phyloP scores from a whole-genome alignment of 2,797 vertebrate species.

The Schizopygopsis pylzovi region DNA sequence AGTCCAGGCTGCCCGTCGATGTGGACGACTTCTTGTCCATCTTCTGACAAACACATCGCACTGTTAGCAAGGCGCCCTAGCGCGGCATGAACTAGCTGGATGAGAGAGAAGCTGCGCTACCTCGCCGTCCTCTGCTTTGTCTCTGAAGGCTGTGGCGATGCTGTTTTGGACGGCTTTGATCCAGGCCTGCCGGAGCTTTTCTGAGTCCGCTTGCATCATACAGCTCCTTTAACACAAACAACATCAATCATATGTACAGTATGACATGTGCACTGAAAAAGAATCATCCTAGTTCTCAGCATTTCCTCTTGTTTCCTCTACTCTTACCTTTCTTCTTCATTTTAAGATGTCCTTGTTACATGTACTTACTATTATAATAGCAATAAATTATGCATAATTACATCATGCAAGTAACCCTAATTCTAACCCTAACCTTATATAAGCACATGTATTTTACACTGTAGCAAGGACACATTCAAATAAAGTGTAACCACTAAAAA shows the following conservation, averaged over 20 bases:
- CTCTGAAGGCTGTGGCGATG: slow-evolving; percentile 95
- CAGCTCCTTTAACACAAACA: slow-evolving; percentile 83
- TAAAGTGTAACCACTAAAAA: too few species aligned
- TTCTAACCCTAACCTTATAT: too few species aligned
- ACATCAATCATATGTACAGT: slow-evolving; percentile 1
- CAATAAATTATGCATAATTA: too few species aligned
- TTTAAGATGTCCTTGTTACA: too few species aligned
- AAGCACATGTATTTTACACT: too few species aligned
- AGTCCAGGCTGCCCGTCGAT: slow-evolving; percentile 91
- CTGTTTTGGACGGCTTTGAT: slow-evolving; percentile 98
- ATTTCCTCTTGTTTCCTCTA: background rate
- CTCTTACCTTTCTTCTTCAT: too few species aligned
- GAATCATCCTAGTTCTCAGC: background rate
- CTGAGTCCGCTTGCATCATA: slow-evolving; percentile 97
- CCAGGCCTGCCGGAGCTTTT: slow-evolving; percentile 96
- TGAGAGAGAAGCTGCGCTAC: slow-evolving; percentile 66
- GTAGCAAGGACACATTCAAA: too few species aligned
- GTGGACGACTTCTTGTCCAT: slow-evolving; percentile 92
- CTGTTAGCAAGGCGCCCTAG: background rate
- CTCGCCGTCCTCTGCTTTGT: slow-evolving; percentile 91
- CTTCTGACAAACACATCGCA: slow-evolving; percentile 76
- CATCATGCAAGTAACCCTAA: too few species aligned
- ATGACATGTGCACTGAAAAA: slow-evolving; percentile 34
- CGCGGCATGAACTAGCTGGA: slow-evolving; percentile 11
- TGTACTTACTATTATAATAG: too few species aligned